Evolutionary conservation across 2,113 vertebrate genomes (phyloP).

Genomic region (Corapipo altera): DNA sequence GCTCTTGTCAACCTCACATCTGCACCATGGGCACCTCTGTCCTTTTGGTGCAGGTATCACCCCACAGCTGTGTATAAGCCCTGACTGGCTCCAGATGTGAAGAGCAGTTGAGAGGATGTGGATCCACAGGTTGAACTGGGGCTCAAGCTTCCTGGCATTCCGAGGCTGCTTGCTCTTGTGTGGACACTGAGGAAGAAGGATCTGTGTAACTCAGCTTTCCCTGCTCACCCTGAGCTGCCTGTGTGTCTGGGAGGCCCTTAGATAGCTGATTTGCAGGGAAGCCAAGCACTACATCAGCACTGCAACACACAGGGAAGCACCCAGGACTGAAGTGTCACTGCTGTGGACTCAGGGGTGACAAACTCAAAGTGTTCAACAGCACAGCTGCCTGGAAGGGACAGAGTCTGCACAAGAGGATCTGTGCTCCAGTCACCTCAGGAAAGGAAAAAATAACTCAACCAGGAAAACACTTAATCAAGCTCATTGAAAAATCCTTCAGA

Average conservation of each 20-base stretch:
- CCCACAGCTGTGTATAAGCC: neutral
- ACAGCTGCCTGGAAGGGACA: neutral
- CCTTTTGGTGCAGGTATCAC: neutral
- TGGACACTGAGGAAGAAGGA: neutral
- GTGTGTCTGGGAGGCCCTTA: neutral
- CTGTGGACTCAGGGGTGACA: neutral
- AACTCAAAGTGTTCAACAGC: neutral
- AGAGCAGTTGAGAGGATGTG: neutral
- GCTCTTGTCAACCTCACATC: neutral
- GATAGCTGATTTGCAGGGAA: neutral
- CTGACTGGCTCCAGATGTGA: neutral
- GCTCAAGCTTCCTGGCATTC: neutral
- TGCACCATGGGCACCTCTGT: neutral
- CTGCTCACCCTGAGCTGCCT: neutral
- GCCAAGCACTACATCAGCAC: accelerated
- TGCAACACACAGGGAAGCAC: neutral
- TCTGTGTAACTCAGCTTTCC: neutral
- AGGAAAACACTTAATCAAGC: neutral
- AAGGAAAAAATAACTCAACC: neutral
- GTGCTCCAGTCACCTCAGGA: neutral
- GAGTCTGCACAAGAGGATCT: neutral
- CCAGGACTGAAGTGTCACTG: neutral
- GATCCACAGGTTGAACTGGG: neutral
- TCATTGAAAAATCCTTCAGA: neutral
- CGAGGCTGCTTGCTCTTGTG: accelerated